Percentiles rank a stretch among this genome's conserved stretches.
Conservation (phyloP, 2,113 vertebrate genomes). For the Nerophis ophidion region DNA sequence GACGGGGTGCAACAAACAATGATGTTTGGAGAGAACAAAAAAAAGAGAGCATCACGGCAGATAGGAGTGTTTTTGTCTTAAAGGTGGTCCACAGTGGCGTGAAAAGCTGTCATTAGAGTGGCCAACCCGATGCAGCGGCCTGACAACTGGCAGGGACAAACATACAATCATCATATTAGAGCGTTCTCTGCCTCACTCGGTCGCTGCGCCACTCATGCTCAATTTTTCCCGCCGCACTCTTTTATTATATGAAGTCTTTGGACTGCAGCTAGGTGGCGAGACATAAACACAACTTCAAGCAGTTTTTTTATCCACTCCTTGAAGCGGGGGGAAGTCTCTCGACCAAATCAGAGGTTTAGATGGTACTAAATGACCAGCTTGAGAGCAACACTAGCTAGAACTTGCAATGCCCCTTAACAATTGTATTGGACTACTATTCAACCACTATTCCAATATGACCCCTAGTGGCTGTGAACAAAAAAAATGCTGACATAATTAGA, state of each 20-base stretch:
- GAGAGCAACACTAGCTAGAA: not conserved
- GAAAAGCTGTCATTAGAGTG: constrained; percentile 96
- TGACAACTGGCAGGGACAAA: constrained; percentile 89
- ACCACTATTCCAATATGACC: not conserved
- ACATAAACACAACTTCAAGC: constrained; percentile 47
- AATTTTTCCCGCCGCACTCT: constrained; percentile 19
- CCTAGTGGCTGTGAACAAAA: not conserved
- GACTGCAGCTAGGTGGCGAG: constrained; percentile 33
- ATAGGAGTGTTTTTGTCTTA: constrained; percentile 17
- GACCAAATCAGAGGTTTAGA: constrained; percentile 5
- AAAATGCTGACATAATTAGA: not conserved
- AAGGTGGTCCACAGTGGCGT: constrained; percentile 50
- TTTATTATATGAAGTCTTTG: constrained; percentile 54
- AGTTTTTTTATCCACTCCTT: constrained; percentile 8
- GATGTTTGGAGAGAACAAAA: constrained; percentile 71
- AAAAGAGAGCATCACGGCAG: constrained; percentile 70
- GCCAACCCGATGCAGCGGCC: constrained; percentile 85
- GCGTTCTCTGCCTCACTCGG: constrained; percentile 47
- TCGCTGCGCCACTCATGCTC: constrained; percentile 17
- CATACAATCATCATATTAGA: constrained; percentile 98
- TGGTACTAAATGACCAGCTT: not conserved
- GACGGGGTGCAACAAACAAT: constrained; percentile 1
- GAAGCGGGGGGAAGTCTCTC: not conserved
- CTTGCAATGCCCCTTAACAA: constrained; percentile 1
- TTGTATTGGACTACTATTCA: not conserved